A percentile compares a stretch with the other conserved stretches of the same genome.
These are phyloP conservation scores for Manduca sexta DNA, from an alignment of 1,140 invertebrate species.

Conservation along the genomic window DNA sequence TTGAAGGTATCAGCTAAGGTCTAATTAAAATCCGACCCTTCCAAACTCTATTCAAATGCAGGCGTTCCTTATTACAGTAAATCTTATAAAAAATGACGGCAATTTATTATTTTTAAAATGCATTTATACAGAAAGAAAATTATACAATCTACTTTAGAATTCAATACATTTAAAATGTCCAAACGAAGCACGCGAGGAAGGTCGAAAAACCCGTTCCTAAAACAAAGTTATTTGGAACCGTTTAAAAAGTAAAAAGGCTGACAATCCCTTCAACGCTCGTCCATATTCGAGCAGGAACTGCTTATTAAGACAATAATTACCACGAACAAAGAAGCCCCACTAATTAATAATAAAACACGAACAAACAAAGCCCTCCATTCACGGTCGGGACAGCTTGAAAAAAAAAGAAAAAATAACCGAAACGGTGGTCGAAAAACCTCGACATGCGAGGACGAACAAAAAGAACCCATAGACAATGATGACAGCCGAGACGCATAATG, in stretches of 20 bases:
- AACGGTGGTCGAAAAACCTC: constrained; percentile 71
- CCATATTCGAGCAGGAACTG: constrained; percentile 65
- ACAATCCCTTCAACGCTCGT: constrained; percentile 52
- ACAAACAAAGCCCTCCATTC: constrained; percentile 70
- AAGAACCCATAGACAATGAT: constrained; percentile 69
- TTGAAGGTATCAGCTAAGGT: no score
- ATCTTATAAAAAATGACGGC: no score
- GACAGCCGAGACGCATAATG: constrained; percentile 70
- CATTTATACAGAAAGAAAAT: no score
- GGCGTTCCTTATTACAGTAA: no score
- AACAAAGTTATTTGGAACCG: constrained; percentile 14
- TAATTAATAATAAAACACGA: constrained; percentile 74
- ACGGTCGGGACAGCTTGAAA: constrained; percentile 62
- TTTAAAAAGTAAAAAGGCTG: constrained; percentile 53
- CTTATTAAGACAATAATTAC: constrained; percentile 73
- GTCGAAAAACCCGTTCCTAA: constrained; percentile 11
- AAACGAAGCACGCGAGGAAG: no score
- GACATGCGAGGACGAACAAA: constrained; percentile 69
- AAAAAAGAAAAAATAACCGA: constrained; percentile 67
- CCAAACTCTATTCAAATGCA: no score
- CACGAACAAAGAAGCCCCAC: constrained; percentile 69
- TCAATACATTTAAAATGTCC: no score
- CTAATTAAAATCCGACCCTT: no score
- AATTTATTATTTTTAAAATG: no score
- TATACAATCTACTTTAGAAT: no score